Base-by-base conservation (phyloP, 2,113 vertebrate species). In the Thamnaconus septentrionalis region DNA sequence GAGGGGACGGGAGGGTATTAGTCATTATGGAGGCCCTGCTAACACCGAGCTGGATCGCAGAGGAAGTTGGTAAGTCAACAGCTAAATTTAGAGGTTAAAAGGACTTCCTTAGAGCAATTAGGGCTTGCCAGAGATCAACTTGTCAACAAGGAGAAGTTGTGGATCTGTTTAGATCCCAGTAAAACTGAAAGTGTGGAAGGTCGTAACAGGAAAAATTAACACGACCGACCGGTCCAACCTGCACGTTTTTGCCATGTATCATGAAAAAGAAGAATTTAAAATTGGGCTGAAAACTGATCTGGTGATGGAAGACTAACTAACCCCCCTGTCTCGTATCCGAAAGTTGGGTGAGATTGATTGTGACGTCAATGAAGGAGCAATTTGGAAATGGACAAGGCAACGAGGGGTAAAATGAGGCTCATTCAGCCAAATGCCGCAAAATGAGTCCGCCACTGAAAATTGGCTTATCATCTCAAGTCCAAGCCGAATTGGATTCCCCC, bases 401-500 rank as follows among this genome's bases (percentile, higher is more conserved):
- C 4, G 31, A 74, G 54, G 56, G 61, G 62, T 41, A 72, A 65
- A 80, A 84, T 76, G 42, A 73, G 76, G 72, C 73, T 67, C 73
- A 74, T 82, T 73, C 70, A 72, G 53, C 70, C 70, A 65, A 78
- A 77, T 56, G 58, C 69, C 63, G 49, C 59, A 75, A 80, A 31
- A 83, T 77, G 64, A 63, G 18, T 31, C 18, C 18, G 2, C 58
- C 76, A 39, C 65, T 71, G 60, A 41, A 31, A 85, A 80, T 80
- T 72, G 70, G 70, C 72, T 78, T 64, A 74, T 81, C 64, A 71
- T 82, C 68, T 64, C 61, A 64, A 69, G 69, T 56, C 41, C 51
- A 79, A 65, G 61, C 72, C 5, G 31, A 81, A 86, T 83, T 85
- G 77, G 77, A 85, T 85, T 83, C 76, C 56, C 18, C 67, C 66